Evolutionary conservation across 2,888 invertebrate genomes (phyloP), one percentile per base, ranked within the genome.

Genomic region (Protophormia terraenovae): DNA sequence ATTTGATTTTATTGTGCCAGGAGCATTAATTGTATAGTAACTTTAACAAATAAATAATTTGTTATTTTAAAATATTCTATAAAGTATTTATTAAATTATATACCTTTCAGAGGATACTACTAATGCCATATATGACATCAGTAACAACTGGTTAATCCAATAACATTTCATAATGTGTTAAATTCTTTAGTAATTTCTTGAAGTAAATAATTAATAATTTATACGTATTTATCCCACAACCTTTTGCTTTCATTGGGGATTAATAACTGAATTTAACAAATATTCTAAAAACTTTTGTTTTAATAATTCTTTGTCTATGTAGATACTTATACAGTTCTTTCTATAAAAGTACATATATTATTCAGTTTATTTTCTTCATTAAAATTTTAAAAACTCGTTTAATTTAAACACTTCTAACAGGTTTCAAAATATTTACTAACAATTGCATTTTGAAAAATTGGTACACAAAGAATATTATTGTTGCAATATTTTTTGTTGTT

Each of bases 21-120:
- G 78, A 3, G 83, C 83, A 41, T 58, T 73, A 27, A 83, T 47
- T 1, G 83, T 53, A 60, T 79, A 78, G 12, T 69, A 78, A 50
- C 83, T 83, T 16, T 2, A 5, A 69, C 53, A 19, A 7, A 47
- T 50, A 62, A 50, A 3, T n/a, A 12, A 4, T 41, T 19, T 16
- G 12, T 32, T 62, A 35, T 24, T 29, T 27, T 12, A 12, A 35
- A 32, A 62, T 22, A 19, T 50, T 12, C 27, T 10, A 27, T 7
- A 6, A n/a, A 60, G 8, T n/a, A n/a, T n/a, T n/a, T n/a, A n/a
- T n/a, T n/a, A n/a, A n/a, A 73, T 10, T 0, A 12, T 7, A 27
- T 10, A 80, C 81, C 75, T 82, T 41, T 82, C 22, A 3, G 60
- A 27, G 3, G 16, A 14, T 0, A 35, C 50, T n/a, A 24, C 3